These are phyloP conservation scores for Polietes domitor DNA, from an alignment of 2,888 invertebrate genomes.

Conservation along the genomic window DNA sequence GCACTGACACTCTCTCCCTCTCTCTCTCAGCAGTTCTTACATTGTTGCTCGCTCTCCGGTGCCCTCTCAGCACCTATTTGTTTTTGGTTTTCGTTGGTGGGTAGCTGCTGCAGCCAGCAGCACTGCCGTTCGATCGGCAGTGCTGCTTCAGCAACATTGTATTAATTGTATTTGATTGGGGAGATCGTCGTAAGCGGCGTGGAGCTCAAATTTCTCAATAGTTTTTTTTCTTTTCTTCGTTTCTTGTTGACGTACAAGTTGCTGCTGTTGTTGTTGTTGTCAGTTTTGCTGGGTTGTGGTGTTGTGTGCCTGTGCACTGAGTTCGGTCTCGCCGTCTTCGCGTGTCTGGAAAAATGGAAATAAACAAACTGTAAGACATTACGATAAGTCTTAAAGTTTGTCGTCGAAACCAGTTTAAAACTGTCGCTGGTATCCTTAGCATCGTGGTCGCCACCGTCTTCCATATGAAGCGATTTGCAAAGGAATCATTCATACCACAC, in stretches of 20 bases:
- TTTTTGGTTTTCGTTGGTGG: not conserved
- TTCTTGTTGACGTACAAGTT: not conserved
- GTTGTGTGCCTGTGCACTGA: not conserved
- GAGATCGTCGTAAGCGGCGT: conserved; percentile 10
- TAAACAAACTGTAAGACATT: conserved; percentile 28
- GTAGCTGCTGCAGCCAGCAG: not conserved
- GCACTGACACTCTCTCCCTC: too few relatives aligned
- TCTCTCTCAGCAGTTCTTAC: too few relatives aligned
- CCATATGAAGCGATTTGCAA: not conserved
- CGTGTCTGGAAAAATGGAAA: conserved; percentile 27
- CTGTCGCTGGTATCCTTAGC: conserved; percentile 32
- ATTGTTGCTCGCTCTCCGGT: too few relatives aligned
- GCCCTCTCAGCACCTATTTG: not conserved
- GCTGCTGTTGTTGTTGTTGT: not conserved
- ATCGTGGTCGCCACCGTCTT: not conserved
- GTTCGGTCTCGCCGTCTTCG: not conserved
- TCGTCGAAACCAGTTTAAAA: conserved; percentile 51
- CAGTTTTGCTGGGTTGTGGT: not conserved
- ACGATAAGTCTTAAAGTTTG: too few relatives aligned
- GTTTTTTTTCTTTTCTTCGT: conserved; percentile 3
- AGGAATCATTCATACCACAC: not conserved
- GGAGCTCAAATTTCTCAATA: conserved; percentile 36
- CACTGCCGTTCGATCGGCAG: not conserved
- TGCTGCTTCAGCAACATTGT: conserved; percentile 40
- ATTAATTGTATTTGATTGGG: conserved; percentile 47